Evolutionary conservation across 2,113 vertebrate genomes (phyloP).

Genomic region (Nycticebus coucang): DNA sequence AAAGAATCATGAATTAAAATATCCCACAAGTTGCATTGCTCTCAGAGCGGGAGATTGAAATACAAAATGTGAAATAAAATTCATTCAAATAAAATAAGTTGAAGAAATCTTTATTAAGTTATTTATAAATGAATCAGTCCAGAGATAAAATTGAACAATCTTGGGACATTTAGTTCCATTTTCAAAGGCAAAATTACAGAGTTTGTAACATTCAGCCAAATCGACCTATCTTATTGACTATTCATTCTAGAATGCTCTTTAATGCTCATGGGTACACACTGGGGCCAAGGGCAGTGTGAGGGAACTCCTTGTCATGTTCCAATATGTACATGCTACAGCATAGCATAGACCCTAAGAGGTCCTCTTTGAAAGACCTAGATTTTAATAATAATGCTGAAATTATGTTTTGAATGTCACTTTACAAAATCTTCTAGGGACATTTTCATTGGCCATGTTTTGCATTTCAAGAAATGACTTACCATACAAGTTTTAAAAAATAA

Average conservation of each 20-base stretch:
- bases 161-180: not conserved
- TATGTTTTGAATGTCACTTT: slow-evolving; percentile 34
- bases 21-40: not conserved
- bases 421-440: not conserved
- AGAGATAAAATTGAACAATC: not conserved
- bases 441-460: not conserved
- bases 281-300: not conserved
- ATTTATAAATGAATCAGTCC: not conserved
- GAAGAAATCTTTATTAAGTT: slow-evolving; percentile 23
- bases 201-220: not conserved
- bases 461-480: slow-evolving; percentile 3
- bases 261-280: not conserved
- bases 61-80: slow-evolving; percentile 15
- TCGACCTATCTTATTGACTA: not conserved
- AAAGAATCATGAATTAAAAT: slow-evolving; percentile 20
- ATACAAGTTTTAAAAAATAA: not conserved
- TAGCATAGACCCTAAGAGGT: not conserved
- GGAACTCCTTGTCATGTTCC: not conserved
- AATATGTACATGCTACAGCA: not conserved
- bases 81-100: slow-evolving; percentile 19
- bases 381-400: slow-evolving; percentile 36
- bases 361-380: not conserved
- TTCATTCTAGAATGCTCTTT: not conserved
- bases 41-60: not conserved
- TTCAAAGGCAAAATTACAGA: not conserved